These are phyloP conservation scores for Nycticorax nycticorax DNA, from an alignment of 2,113 vertebrate species.

Conservation along the genomic window DNA sequence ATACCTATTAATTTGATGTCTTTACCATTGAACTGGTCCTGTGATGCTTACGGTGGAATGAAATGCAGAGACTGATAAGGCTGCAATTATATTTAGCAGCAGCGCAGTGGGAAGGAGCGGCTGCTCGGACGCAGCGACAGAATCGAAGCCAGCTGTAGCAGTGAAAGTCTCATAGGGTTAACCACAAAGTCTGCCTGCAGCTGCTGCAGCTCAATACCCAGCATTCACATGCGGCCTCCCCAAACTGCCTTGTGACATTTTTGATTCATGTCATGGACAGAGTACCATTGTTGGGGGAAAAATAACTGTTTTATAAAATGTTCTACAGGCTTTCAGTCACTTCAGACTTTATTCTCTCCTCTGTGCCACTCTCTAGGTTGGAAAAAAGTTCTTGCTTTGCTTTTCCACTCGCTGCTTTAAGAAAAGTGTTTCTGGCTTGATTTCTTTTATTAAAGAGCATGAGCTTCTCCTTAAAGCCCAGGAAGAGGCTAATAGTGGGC, in stretches of 20 bases:
- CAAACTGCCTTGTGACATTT: slow-evolving; percentile 48
- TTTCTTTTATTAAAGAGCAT: not conserved
- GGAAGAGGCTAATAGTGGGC: not conserved
- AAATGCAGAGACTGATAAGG: not conserved
- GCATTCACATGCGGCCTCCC: slow-evolving; percentile 26
- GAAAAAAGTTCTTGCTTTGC: not conserved
- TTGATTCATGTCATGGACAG: slow-evolving; percentile 52
- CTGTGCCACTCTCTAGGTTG: not conserved
- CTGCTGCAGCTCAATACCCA: slow-evolving; percentile 55
- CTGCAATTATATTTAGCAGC: slow-evolving; percentile 31
- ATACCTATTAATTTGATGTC: not conserved
- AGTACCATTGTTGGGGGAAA: slow-evolving; percentile 33
- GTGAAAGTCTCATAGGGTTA: slow-evolving; percentile 60
- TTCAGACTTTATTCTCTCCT: not conserved
- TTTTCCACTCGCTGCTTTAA: not conserved
- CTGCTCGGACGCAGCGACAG: not conserved
- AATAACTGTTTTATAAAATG: slow-evolving; percentile 49
- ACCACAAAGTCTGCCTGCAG: slow-evolving; percentile 55
- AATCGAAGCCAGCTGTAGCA: slow-evolving; percentile 36
- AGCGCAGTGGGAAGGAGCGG: not conserved
- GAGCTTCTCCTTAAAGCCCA: not conserved
- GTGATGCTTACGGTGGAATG: not conserved
- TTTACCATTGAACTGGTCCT: not conserved
- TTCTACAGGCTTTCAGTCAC: slow-evolving; percentile 26
- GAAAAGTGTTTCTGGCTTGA: not conserved